Base-by-base conservation (phyloP, 2,888 invertebrate genomes). In the Drosophila falleni region DNA sequence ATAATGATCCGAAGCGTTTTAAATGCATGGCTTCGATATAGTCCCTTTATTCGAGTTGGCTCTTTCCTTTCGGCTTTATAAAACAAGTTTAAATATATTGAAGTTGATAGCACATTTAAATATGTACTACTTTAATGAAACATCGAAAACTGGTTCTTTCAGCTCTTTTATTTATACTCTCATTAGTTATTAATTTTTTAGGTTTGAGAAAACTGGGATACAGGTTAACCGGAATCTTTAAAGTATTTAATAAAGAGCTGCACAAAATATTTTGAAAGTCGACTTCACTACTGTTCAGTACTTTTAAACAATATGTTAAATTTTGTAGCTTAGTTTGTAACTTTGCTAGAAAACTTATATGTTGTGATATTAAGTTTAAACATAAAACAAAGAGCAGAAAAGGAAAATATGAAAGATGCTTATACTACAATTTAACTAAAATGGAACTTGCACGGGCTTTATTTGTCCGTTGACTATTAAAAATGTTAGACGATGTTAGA, bases 141-240 rank as follows among this genome's bases (percentile, higher is more conserved):
- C 47, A 61, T 50, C 44, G 16, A 41, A 16, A 75, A 78, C 78
- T 59, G 46, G 49, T 62, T 70, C 35, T n/a, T 23, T 47, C 3
- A 51, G 44, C 55, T 76, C 76, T 75, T 75, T 75, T 60, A 75
- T 76, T 71, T 75, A 67, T 66, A 16, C 53, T 51, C 54, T n/a
- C 33, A 41, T 35, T 4, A 33, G 39, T 31, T 49, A 29, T 31
- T 49, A 16, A 16, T 6, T 9, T 3, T 5, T 37, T 9, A 9
- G 9, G 16, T 4, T 9, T 10, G 4, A 16, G 9, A 10, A 41
- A 41, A 10, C 39, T 16, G 16, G 16, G 39, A 41, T 16, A 16
- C 15, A 16, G 39, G n/a, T 37, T 37, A 6, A 5, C 35, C 5
- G 35, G 6, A 37, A n/a, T 37, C n/a, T 5, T 37, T 37, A 8